Conservation (phyloP, 2,113 vertebrate species). For the Hyaena hyaena region DNA sequence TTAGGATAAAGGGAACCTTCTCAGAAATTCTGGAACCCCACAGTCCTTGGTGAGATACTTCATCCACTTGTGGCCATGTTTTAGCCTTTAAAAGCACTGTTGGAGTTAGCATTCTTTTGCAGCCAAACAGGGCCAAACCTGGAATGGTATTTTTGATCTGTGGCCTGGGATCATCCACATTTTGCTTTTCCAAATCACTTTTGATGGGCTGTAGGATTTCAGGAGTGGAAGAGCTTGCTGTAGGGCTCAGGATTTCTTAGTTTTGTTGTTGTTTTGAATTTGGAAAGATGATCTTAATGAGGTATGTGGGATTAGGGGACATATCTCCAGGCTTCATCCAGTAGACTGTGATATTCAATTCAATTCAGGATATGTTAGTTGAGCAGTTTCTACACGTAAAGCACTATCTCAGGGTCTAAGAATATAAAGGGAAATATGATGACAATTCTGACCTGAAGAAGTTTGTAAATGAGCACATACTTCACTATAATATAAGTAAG, state of each 20-base stretch:
- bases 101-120: background rate
- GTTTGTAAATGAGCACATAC: background rate
- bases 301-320: background rate
- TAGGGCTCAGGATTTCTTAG: slow-evolving; percentile 13
- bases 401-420: background rate
- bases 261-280: slow-evolving; percentile 7
- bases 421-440: background rate
- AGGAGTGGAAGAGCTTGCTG: background rate
- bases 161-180: background rate
- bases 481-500: background rate
- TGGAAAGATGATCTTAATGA: slow-evolving; percentile 24
- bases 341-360: background rate
- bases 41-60: background rate
- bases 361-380: background rate
- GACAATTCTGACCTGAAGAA: background rate
- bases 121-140: background rate
- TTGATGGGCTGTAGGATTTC: slow-evolving; percentile 37
- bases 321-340: background rate
- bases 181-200: slow-evolving; percentile 33
- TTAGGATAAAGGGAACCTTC: slow-evolving; percentile 45
- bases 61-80: background rate
- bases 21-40: slow-evolving; percentile 57
- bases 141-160: slow-evolving; percentile 36
- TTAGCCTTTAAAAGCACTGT: slow-evolving; percentile 16
- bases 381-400: background rate